Evolutionary conservation across 2,888 invertebrate species (phyloP), one percentile per base, ranked within the genome.

Genomic region (Parnassius apollo): DNA sequence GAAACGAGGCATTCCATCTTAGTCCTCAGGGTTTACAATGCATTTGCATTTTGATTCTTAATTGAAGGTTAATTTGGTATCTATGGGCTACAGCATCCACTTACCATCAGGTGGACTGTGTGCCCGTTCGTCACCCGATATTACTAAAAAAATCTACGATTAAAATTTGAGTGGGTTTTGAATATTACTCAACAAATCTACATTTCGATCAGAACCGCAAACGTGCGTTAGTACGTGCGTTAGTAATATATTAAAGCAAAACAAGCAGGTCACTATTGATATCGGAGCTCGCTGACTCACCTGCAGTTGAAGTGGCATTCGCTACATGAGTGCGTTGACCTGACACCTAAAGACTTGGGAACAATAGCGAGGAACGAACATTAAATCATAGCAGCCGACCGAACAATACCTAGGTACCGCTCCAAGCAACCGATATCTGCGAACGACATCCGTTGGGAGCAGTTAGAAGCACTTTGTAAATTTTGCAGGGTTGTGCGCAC

Each of bases 341-440:
- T 10, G 2, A 35, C 35, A n/a, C 22, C 42, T 44, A 18, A 22
- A 10, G 13, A 22, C 51, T 11, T n/a, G 45, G 49, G 42, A 62
- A 62, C 62, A 62, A 58, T 62, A 25, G 57, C 35, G 13, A 54
- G 54, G 54, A 58, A 54, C 58, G 45, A 44, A 58, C 58, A 35
- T 54, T 58, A 58, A 62, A 58, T 58, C 58, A 62, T 54, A 62
- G 25, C 45, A 10, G n/a, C 9, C 57, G 54, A 35, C 51, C 50
- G 61, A 25, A 57, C 61, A 61, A 57, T 61, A 57, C 61, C 44
- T 49, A 49, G 7, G 44, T 18, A 51, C 12, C 49, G 42, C 49
- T n/a, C 42, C 42, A 42, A 13, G 52, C 13, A 42, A 62, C 62
- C 42, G 48, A 58, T 44, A 62, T 54, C 25, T 44, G 57, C 53